Evolutionary conservation across 2,888 invertebrate species (phyloP).

Genomic region (Polymixis flavicincta): DNA sequence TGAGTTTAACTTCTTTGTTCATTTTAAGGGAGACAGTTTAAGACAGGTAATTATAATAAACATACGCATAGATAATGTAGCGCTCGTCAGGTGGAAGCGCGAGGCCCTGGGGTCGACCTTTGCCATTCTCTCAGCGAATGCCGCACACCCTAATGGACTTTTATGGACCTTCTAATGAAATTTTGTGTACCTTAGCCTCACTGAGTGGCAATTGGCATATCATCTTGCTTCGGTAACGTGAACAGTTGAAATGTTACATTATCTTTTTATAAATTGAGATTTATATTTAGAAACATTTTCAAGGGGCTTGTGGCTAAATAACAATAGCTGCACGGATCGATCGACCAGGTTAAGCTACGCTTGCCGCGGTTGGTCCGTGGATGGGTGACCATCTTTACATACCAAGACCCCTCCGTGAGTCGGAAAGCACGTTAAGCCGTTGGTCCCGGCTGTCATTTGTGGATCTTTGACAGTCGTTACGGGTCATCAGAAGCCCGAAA

Average conservation of each 20-base stretch:
- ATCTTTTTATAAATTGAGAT: conserved; percentile 25
- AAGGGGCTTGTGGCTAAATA: too few species aligned
- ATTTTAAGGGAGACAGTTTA: conserved; percentile 18
- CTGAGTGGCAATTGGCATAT: conserved; percentile 77
- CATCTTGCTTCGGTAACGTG: conserved; percentile 62
- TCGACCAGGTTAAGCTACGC: too few species aligned
- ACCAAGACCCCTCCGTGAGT: too few species aligned
- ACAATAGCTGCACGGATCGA: too few species aligned
- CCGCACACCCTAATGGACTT: conserved; percentile 79
- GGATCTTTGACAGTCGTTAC: too few species aligned
- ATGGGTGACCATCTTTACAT: too few species aligned
- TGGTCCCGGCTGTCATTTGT: too few species aligned
- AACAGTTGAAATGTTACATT: conserved; percentile 42
- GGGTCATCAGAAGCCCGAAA: too few species aligned
- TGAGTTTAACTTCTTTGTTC: conserved; percentile 26
- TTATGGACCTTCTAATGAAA: conserved; percentile 80
- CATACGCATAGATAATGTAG: conserved; percentile 54
- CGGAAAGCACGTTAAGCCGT: too few species aligned
- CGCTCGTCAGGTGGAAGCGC: conserved; percentile 54
- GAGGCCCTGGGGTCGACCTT: conserved; percentile 73
- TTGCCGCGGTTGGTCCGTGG: too few species aligned
- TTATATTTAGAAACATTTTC: conserved; percentile 4
- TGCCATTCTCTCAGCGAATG: conserved; percentile 73
- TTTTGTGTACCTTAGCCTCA: conserved; percentile 75
- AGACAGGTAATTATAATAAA: conserved; percentile 44